A percentile compares a stretch with the other conserved stretches of the same genome.
Conservation (phyloP, 2,888 invertebrate species). For the Nysson spinosus region DNA sequence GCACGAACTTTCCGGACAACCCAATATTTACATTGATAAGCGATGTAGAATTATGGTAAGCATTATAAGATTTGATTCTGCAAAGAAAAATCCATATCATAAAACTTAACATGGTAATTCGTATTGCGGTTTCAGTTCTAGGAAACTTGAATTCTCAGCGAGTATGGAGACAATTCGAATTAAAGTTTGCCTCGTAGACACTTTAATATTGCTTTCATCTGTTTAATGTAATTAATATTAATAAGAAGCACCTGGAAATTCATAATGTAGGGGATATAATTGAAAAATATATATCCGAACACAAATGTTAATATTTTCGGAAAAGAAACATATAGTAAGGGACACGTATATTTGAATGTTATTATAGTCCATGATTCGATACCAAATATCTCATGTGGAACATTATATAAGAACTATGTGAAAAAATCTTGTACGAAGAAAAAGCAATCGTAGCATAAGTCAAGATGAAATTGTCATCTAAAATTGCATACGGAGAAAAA, state of each 20-base stretch:
- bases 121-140: neutral
- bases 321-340: neutral
- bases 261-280: neutral
- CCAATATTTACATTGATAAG: constrained; percentile 13
- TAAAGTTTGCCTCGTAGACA: too few relatives aligned
- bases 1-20: constrained; percentile 4
- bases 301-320: constrained; percentile 11
- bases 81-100: constrained; percentile 71
- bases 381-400: too few relatives aligned
- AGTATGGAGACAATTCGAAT: too few relatives aligned
- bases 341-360: neutral
- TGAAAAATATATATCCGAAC: neutral
- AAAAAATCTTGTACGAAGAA: too few relatives aligned
- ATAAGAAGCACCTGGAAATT: constrained; percentile 17
- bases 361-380: neutral
- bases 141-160: too few relatives aligned
- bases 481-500: neutral
- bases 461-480: too few relatives aligned
- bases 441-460: too few relatives aligned
- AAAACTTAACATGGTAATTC: neutral
- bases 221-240: constrained; percentile 15
- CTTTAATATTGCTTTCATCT: too few relatives aligned
- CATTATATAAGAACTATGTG: too few relatives aligned
- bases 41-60: constrained; percentile 24
- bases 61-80: constrained; percentile 25